Evolutionary conservation across 2,797 vertebrate species (phyloP).

Genomic region (Acomys russatus): DNA sequence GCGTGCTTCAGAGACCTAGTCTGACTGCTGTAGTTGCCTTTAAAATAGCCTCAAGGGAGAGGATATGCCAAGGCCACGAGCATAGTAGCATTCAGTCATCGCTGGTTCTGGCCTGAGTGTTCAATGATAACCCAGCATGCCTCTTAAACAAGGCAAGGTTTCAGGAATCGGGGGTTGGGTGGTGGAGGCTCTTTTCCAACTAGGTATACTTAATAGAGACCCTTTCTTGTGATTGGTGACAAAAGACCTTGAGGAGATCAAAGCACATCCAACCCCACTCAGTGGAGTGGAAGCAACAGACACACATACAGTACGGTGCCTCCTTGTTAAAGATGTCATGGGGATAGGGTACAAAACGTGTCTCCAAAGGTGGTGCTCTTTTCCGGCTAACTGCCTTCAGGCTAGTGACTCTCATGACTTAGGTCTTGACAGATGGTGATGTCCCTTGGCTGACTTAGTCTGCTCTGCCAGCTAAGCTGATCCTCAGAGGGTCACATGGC

Average conservation of each 20-base stretch:
- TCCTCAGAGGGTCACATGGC: constrained; percentile 17
- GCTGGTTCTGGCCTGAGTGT: background rate
- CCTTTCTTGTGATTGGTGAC: background rate
- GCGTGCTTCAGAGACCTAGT: background rate
- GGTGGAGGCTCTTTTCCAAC: background rate
- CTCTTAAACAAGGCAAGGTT: constrained; percentile 31
- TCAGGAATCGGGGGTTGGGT: background rate
- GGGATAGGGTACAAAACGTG: background rate
- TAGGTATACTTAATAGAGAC: background rate
- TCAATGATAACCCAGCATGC: background rate
- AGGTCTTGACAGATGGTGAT: constrained; percentile 4
- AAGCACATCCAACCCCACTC: background rate
- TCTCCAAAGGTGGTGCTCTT: constrained; percentile 34
- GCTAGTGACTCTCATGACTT: constrained; percentile 3
- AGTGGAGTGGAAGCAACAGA: constrained; percentile 4
- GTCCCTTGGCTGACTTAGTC: constrained; percentile 46
- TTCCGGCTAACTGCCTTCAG: background rate
- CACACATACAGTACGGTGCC: background rate
- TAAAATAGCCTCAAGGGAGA: background rate
- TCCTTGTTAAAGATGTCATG: background rate
- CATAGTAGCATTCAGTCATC: background rate
- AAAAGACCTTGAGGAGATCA: constrained; percentile 29
- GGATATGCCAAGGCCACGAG: background rate
- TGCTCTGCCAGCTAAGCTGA: constrained; percentile 18
- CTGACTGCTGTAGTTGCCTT: background rate